Evolutionary conservation across 30 jellyfish, hydroid and myxozoan genomes (phyloP).

Genomic region (Chrysaora quinquecirrha): DNA sequence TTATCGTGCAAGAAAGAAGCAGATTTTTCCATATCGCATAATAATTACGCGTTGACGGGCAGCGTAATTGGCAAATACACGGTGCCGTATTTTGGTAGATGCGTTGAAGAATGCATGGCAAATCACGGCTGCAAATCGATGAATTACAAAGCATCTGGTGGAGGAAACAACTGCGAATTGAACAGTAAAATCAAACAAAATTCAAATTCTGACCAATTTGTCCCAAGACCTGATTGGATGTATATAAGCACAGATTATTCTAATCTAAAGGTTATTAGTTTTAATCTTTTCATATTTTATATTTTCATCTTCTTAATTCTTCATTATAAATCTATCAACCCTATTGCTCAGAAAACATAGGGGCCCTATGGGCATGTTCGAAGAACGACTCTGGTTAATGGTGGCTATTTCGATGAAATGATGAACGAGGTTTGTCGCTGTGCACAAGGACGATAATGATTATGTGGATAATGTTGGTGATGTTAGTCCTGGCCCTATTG

Average conservation of each 20-base stretch:
- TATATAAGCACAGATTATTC: background rate
- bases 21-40: background rate
- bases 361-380: no score
- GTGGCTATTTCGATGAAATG: no score
- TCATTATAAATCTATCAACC: no score
- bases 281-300: no score
- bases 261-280: background rate
- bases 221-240: background rate
- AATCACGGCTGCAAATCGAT: background rate
- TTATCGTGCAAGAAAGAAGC: slow-evolving; percentile 7
- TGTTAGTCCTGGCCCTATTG: no score
- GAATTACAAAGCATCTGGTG: background rate
- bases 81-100: background rate
- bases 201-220: background rate
- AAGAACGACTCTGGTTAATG: no score
- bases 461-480: no score
- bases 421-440: no score
- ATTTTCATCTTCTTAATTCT: no score
- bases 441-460: no score
- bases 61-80: background rate
- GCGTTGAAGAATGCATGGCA: background rate
- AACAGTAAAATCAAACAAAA: background rate
- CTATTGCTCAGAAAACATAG: no score
- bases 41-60: background rate
- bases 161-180: background rate